A percentile compares a stretch with the other conserved stretches of the same genome.
These are phyloP conservation scores for Spea bombifrons DNA, from an alignment of 2,113 vertebrate species.

Conservation along the genomic window DNA sequence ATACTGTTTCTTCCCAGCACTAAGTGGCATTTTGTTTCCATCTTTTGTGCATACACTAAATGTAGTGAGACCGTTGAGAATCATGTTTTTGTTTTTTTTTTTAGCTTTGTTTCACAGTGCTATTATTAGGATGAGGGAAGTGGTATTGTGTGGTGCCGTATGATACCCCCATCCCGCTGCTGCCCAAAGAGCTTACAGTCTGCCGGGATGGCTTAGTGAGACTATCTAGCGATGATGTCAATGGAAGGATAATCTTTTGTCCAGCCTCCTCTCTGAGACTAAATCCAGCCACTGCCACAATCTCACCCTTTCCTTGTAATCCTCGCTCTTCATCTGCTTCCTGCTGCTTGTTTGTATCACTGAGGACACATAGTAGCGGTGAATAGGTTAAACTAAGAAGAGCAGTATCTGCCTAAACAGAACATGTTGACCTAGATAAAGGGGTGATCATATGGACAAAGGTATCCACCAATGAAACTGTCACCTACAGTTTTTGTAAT, in stretches of 20 bases:
- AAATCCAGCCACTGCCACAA: conserved; percentile 25
- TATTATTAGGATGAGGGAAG: not conserved
- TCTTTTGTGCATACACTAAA: no score
- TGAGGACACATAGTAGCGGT: not conserved
- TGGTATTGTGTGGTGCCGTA: not conserved
- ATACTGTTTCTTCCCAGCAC: no score
- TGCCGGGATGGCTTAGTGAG: not conserved
- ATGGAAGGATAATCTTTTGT: conserved; percentile 22
- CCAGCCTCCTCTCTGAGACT: conserved; percentile 21
- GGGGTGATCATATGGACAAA: not conserved
- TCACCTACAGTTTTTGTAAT: not conserved
- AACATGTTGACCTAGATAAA: not conserved
- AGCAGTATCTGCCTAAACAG: not conserved
- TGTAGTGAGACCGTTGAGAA: no score
- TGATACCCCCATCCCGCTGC: not conserved
- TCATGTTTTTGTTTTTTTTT: not conserved
- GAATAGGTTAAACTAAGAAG: not conserved
- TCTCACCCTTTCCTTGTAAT: conserved; percentile 28
- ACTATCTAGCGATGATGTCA: conserved; percentile 14
- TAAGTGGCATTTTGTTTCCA: no score
- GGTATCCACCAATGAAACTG: no score
- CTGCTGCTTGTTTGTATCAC: conserved; percentile 4
- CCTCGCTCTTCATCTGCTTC: conserved; percentile 12
- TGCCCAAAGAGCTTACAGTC: not conserved
- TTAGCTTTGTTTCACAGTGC: not conserved